Percentiles rank a stretch among this genome's conserved stretches.
Evolutionary conservation across 1,140 invertebrate species (phyloP).

Genomic region (Cydia amplana): DNA sequence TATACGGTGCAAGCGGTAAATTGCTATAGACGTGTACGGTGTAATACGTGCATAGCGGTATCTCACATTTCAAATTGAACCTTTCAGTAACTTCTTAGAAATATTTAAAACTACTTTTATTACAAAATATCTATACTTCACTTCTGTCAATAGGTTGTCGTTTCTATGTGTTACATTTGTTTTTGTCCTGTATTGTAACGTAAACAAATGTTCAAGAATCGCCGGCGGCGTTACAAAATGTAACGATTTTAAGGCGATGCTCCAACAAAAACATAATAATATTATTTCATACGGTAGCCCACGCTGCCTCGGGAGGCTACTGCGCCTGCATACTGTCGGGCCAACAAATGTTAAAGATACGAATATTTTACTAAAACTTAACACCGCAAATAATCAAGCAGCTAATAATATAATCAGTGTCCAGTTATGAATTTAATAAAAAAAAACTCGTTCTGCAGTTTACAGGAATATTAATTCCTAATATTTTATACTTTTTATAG

Average conservation of each 20-base stretch:
- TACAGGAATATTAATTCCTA: no score
- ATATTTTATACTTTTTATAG: no score
- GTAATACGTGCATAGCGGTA: no score
- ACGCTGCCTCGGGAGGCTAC: slow-evolving; percentile 46
- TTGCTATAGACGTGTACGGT: no score
- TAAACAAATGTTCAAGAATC: slow-evolving; percentile 33
- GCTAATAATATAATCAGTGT: no score
- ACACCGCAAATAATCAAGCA: no score
- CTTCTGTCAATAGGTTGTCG: background rate
- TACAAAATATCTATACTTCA: background rate
- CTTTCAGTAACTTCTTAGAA: no score
- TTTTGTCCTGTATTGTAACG: slow-evolving; percentile 24
- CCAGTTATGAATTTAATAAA: no score
- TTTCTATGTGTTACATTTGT: slow-evolving; percentile 16
- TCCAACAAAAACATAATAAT: slow-evolving; percentile 65
- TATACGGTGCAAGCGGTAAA: no score
- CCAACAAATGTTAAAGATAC: slow-evolving; percentile 37
- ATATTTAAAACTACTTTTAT: background rate
- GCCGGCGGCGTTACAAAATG: slow-evolving; percentile 50
- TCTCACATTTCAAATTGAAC: no score
- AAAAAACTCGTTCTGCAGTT: no score
- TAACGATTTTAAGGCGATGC: slow-evolving; percentile 53
- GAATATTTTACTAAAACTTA: slow-evolving; percentile 8
- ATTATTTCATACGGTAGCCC: slow-evolving; percentile 71
- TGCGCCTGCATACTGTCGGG: slow-evolving; percentile 41